Conservation (phyloP, 1,140 invertebrate species). For the Mesaphorura yosii region DNA sequence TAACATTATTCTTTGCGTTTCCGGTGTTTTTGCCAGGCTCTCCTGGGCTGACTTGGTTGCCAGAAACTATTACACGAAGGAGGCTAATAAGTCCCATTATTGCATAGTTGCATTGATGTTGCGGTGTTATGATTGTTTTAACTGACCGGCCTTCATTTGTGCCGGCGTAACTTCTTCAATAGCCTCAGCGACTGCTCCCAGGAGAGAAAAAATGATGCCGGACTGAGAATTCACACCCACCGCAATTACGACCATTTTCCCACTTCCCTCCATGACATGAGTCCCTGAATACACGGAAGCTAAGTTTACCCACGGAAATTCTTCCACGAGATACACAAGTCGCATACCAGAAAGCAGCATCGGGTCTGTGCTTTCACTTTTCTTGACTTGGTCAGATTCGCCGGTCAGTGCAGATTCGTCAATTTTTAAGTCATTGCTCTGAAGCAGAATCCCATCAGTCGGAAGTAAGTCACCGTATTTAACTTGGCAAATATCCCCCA, state of each 20-base stretch:
- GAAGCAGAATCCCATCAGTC: conserved; percentile 93
- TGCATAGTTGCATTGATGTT: neutral
- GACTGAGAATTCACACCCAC: conserved; percentile 98
- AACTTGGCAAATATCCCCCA: conserved; percentile 95
- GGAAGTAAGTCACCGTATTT: conserved; percentile 95
- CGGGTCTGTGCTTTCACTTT: conserved; percentile 81
- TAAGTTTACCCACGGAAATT: neutral
- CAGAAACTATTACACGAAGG: conserved; percentile 8
- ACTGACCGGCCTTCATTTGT: neutral
- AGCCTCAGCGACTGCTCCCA: conserved; percentile 85
- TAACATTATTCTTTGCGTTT: conserved; percentile 3
- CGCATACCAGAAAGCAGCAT: conserved; percentile 80
- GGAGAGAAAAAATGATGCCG: conserved; percentile 96
- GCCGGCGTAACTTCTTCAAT: conserved; percentile 3
- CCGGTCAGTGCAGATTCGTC: conserved; percentile 98
- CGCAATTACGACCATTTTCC: conserved; percentile 96
- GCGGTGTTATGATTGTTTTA: neutral
- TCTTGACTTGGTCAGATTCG: conserved; percentile 98
- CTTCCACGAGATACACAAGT: neutral
- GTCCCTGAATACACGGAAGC: conserved; percentile 57
- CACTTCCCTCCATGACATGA: conserved; percentile 99
- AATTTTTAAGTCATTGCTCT: conserved; percentile 97
- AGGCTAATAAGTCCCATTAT: too few relatives aligned
- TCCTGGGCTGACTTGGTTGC: conserved; percentile 12
- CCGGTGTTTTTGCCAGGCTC: conserved; percentile 35